Evolutionary conservation across 2,113 vertebrate species (phyloP).

Genomic region (Plestiodon gilberti): DNA sequence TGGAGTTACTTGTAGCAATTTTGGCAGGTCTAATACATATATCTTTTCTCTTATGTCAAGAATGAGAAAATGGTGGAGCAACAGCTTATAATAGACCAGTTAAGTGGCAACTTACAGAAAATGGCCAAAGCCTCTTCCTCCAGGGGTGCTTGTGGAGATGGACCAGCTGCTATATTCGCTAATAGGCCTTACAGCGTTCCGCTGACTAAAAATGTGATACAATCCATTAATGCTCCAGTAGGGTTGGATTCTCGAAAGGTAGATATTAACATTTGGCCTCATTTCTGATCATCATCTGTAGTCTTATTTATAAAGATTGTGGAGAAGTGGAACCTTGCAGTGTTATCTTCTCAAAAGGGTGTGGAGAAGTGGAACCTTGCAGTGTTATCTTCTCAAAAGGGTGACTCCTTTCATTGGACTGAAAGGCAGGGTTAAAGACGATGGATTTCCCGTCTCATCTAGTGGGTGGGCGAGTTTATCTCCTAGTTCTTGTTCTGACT

Average conservation of each 20-base stretch:
- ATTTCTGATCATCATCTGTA: not conserved
- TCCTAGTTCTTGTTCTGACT: not conserved
- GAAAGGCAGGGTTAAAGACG: not conserved
- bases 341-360: not conserved
- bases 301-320: not conserved
- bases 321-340: not conserved
- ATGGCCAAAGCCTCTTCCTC: constrained; percentile 51
- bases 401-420: not conserved
- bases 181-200: constrained; percentile 82
- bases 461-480: not conserved
- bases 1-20: not conserved
- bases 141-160: constrained; percentile 56
- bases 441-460: not conserved
- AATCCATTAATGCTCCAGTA: constrained; percentile 50
- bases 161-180: constrained; percentile 36
- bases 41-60: constrained; percentile 68
- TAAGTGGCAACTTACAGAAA: constrained; percentile 76
- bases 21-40: not conserved
- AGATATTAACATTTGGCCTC: not conserved
- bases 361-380: not conserved
- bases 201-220: constrained; percentile 61
- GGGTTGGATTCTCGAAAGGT: constrained; percentile 77
- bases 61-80: constrained; percentile 89
- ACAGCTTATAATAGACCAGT: constrained; percentile 82
- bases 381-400: not conserved